phyloP scores from a whole-genome alignment of 2,113 vertebrate species.

The Stigmatopora argus region DNA sequence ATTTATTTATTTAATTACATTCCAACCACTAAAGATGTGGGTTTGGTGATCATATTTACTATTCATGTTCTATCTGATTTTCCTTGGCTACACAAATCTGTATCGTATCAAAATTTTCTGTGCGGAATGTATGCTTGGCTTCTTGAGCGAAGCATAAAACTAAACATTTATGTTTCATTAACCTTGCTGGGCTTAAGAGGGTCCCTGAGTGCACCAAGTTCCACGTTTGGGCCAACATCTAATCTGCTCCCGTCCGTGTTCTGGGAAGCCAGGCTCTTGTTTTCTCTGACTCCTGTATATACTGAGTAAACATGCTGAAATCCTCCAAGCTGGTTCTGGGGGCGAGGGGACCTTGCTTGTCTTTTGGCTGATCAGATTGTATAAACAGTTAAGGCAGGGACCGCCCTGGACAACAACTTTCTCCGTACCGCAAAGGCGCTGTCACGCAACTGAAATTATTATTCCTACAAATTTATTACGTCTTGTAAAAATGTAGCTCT shows the following conservation, averaged over 20 bases:
- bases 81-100: conserved; percentile 8
- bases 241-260: conserved; percentile 7
- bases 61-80: conserved; percentile 1
- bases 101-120: conserved; percentile 13
- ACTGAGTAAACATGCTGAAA: conserved; percentile 10
- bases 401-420: neutral
- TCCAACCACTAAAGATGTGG: neutral
- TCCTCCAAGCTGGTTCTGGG: conserved; percentile 2
- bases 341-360: conserved; percentile 2
- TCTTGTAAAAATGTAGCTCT: neutral
- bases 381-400: conserved; percentile 8
- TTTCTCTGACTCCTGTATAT: conserved; percentile 12
- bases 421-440: neutral
- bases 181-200: conserved; percentile 7
- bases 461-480: neutral
- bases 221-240: neutral
- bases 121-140: conserved; percentile 5
- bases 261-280: conserved; percentile 3
- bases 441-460: conserved; percentile 3
- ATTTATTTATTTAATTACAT: neutral
- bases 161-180: conserved; percentile 16
- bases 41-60: neutral
- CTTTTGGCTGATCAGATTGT: conserved; percentile 7
- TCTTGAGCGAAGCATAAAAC: neutral
- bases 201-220: neutral